These are phyloP conservation scores for Arion vulgaris DNA, from an alignment of 1,140 invertebrate species.

Conservation along the genomic window DNA sequence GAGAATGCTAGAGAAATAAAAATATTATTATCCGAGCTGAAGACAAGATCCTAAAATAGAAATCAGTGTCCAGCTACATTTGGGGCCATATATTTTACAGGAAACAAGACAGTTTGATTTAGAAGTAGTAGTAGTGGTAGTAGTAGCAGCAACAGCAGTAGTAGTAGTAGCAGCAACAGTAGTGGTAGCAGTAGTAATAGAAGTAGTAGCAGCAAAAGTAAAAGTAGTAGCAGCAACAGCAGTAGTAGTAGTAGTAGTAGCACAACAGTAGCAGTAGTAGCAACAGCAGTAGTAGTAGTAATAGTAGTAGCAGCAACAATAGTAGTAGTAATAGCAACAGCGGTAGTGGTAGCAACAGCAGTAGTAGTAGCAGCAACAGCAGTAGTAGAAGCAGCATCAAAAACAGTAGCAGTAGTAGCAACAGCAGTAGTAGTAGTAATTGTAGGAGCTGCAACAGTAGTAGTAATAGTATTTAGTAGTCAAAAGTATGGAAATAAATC, in stretches of 20 bases:
- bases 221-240: conserved; percentile 40
- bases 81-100: no score
- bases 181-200: conserved; percentile 42
- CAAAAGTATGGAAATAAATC: no score
- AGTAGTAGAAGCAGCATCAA: no score
- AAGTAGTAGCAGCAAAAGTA: conserved; percentile 18
- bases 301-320: conserved; percentile 41
- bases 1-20: no score
- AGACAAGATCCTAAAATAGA: no score
- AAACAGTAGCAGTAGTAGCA: no score
- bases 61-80: no score
- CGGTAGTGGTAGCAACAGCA: conserved; percentile 42
- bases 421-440: no score
- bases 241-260: no score
- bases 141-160: conserved; percentile 43
- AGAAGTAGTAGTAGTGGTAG: conserved; percentile 39
- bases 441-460: no score
- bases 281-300: conserved; percentile 43
- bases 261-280: conserved; percentile 17
- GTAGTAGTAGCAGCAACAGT: conserved; percentile 35
- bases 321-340: conserved; percentile 42
- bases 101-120: neutral
- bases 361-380: conserved; percentile 14
- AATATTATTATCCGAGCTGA: no score
- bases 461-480: no score